These are phyloP conservation scores for Parnassius apollo DNA, from an alignment of 2,888 invertebrate species.

Conservation along the genomic window DNA sequence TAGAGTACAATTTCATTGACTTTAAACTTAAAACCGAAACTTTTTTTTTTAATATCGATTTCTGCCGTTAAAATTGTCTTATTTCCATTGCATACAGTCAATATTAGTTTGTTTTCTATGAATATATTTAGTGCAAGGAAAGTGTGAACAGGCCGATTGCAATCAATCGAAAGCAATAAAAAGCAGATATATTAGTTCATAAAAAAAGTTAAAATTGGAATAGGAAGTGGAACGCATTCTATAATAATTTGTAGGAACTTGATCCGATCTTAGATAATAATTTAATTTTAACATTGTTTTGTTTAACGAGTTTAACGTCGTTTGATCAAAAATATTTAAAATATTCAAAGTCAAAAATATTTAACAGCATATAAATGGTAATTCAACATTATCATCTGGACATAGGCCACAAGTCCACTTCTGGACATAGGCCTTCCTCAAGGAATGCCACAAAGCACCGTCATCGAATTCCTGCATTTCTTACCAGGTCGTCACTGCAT, in stretches of 20 bases:
- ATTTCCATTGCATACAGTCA: conserved; percentile 2
- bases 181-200: conserved; percentile 24
- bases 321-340: too few relatives aligned
- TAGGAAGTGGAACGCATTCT: background rate
- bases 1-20: background rate
- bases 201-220: conserved; percentile 1
- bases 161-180: conserved; percentile 29
- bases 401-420: too few relatives aligned
- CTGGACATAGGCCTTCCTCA: too few relatives aligned
- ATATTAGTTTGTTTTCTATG: conserved; percentile 2
- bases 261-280: background rate
- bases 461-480: too few relatives aligned
- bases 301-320: background rate
- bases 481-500: too few relatives aligned
- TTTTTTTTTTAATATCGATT: background rate
- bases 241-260: background rate
- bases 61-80: background rate
- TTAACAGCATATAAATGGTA: too few relatives aligned
- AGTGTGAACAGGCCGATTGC: conserved; percentile 31
- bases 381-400: too few relatives aligned
- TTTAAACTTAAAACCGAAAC: background rate
- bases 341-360: too few relatives aligned
- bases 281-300: background rate
- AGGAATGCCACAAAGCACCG: too few relatives aligned
- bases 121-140: conserved; percentile 1